A percentile compares a stretch with the other conserved stretches of the same genome.
phyloP scores from a whole-genome alignment of 2,888 invertebrate genomes.

The Pseudoips prasinana region DNA sequence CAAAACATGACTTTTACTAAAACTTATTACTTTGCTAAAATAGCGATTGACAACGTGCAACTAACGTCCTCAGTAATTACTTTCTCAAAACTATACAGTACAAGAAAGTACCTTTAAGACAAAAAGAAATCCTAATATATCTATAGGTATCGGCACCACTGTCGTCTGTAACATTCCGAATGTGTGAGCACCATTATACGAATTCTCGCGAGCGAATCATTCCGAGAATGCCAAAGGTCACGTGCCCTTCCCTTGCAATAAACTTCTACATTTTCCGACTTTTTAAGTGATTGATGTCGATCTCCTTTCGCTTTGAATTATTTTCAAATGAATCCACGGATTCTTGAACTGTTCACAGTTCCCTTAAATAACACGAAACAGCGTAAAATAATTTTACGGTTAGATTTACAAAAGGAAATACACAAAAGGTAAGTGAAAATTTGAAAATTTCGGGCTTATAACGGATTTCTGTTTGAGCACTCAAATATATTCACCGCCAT shows the following conservation, averaged over 20 bases:
- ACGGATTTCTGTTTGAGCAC: constrained; percentile 10
- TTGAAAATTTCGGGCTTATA: constrained; percentile 16
- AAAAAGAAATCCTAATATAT: too few species aligned
- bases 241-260: constrained; percentile 34
- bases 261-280: constrained; percentile 38
- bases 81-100: too few species aligned
- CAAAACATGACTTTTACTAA: too few species aligned
- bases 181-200: constrained; percentile 2
- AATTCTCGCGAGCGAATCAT: constrained; percentile 34
- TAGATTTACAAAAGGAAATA: constrained; percentile 13
- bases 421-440: constrained; percentile 11
- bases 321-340: constrained; percentile 21
- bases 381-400: constrained; percentile 20
- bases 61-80: too few species aligned
- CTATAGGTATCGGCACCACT: too few species aligned
- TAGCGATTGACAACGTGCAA: too few species aligned
- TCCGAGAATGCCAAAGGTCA: constrained; percentile 53
- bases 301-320: constrained; percentile 27
- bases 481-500: constrained; percentile 16
- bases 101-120: too few species aligned
- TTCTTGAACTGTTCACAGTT: constrained; percentile 12
- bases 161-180: constrained; percentile 8
- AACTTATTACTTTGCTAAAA: too few species aligned
- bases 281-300: constrained; percentile 38
- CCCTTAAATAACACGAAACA: constrained; percentile 12